phyloP scores from a whole-genome alignment of 2,888 invertebrate species.

The Plebejus anna region DNA sequence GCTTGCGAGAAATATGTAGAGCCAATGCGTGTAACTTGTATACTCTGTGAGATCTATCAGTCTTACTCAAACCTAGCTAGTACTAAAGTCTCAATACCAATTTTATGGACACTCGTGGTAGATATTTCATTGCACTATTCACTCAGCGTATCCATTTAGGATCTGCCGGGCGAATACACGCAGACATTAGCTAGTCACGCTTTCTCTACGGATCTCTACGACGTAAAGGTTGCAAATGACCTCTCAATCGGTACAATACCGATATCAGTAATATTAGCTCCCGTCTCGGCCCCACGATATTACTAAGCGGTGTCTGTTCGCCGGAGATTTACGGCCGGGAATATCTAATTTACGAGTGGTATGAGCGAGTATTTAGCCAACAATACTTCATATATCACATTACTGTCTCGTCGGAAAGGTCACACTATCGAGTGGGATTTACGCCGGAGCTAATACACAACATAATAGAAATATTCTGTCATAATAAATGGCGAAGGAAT shows the following conservation, averaged over 20 bases:
- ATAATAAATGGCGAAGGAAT: neutral
- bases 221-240: neutral
- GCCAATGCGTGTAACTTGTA: neutral
- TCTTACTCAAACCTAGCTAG: neutral
- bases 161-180: neutral
- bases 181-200: neutral
- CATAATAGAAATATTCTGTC: neutral
- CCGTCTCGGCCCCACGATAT: neutral
- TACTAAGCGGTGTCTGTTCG: neutral
- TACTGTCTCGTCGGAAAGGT: slow-evolving; percentile 1
- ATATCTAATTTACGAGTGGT: slow-evolving; percentile 4
- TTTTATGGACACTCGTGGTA: neutral
- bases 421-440: neutral
- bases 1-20: neutral
- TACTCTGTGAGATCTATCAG: neutral
- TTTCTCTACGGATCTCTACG: neutral
- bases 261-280: neutral
- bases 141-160: neutral
- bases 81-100: neutral
- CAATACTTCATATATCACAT: slow-evolving; percentile 15
- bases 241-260: neutral
- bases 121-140: neutral
- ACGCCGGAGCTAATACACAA: neutral
- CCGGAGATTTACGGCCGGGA: slow-evolving; percentile 2
- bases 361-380: slow-evolving; percentile 16